Percentiles rank a stretch among this genome's conserved stretches.
phyloP scores from a whole-genome alignment of 1,140 invertebrate genomes.

The Zaprionus ghesquierei region DNA sequence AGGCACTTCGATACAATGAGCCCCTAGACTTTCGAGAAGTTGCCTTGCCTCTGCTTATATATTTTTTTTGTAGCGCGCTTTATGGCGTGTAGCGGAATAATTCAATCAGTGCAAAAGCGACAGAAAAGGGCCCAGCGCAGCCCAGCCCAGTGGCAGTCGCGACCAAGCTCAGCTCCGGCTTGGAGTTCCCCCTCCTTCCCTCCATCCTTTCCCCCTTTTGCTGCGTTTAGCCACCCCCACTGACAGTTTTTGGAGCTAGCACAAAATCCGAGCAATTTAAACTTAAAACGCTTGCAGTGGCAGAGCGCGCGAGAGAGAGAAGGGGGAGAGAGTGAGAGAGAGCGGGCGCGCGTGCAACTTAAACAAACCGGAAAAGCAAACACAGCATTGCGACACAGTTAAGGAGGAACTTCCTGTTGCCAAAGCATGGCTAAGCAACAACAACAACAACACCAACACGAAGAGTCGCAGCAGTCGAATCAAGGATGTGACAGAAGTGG shows the following conservation, averaged over 20 bases:
- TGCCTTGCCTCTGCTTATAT: slow-evolving; percentile 1
- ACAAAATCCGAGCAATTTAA: slow-evolving; percentile 74
- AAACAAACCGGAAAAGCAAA: slow-evolving; percentile 79
- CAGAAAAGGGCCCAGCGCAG: slow-evolving; percentile 35
- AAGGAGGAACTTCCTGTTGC: slow-evolving; percentile 74
- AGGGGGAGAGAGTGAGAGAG: too few relatives aligned
- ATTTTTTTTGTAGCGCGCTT: slow-evolving; percentile 55
- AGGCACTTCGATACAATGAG: background rate
- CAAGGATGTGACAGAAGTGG: slow-evolving; percentile 48
- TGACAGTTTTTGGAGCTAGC: slow-evolving; percentile 27
- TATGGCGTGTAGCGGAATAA: slow-evolving; percentile 78
- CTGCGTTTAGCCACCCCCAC: slow-evolving; percentile 17
- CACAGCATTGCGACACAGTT: slow-evolving; percentile 74
- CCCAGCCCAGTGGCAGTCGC: background rate
- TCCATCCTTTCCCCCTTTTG: background rate
- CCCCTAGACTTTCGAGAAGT: background rate
- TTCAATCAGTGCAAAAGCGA: slow-evolving; percentile 68
- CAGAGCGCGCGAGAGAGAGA: slow-evolving; percentile 62
- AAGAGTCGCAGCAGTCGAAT: slow-evolving; percentile 6
- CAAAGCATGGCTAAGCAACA: slow-evolving; percentile 47
- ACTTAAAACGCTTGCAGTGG: slow-evolving; percentile 73
- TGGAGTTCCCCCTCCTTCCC: background rate
- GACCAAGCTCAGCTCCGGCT: background rate
- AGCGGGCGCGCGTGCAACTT: slow-evolving; percentile 77
- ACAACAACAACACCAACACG: slow-evolving; percentile 13